phyloP scores from a whole-genome alignment of 2,888 invertebrate genomes.

The Neria commutata region DNA sequence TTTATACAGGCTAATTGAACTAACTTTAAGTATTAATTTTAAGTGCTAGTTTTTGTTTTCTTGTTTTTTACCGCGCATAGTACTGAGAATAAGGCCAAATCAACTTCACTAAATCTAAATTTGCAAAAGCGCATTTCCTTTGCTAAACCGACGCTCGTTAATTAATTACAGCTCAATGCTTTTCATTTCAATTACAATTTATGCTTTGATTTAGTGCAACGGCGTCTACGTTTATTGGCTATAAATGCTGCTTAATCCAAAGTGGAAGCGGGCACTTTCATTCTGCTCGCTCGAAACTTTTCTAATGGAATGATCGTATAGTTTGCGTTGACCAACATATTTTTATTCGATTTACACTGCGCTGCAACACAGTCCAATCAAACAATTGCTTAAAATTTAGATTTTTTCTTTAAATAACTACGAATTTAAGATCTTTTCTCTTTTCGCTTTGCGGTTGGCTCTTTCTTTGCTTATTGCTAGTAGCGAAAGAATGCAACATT shows the following conservation, averaged over 20 bases:
- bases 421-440: background rate
- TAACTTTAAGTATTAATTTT: background rate
- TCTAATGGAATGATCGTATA: slow-evolving; percentile 54
- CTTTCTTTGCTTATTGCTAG: background rate
- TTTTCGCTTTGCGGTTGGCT: too few relatives aligned
- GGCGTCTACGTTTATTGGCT: slow-evolving; percentile 18
- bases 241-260: background rate
- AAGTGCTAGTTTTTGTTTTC: slow-evolving; percentile 1
- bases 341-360: slow-evolving; percentile 18
- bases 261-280: slow-evolving; percentile 42
- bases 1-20: slow-evolving; percentile 10
- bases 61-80: slow-evolving; percentile 29
- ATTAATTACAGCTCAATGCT: background rate
- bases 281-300: slow-evolving; percentile 39
- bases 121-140: slow-evolving; percentile 29
- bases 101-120: slow-evolving; percentile 39
- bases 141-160: slow-evolving; percentile 21
- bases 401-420: background rate
- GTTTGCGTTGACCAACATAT: slow-evolving; percentile 33
- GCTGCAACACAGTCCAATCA: background rate
- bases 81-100: slow-evolving; percentile 60
- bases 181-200: slow-evolving; percentile 32
- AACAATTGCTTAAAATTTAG: background rate
- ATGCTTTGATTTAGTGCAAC: slow-evolving; percentile 31
- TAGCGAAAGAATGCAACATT: background rate